These are phyloP conservation scores for Silvanus unidentatus DNA, from an alignment of 2,888 invertebrate species.

Conservation along the genomic window DNA sequence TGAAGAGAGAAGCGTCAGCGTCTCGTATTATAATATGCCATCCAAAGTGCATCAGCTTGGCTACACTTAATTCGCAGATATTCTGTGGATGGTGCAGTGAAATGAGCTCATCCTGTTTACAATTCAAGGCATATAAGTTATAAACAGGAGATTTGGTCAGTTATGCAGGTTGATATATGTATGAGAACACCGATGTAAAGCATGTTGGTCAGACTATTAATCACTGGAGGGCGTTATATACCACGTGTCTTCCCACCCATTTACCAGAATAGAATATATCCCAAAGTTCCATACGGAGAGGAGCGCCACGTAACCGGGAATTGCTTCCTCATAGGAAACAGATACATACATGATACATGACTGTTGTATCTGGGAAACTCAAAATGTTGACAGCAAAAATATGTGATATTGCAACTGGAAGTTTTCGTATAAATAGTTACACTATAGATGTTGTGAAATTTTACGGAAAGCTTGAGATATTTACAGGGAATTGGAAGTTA, in stretches of 20 bases:
- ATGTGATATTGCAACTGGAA: too few species aligned
- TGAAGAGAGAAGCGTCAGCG: too few species aligned
- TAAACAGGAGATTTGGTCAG: slow-evolving; percentile 33
- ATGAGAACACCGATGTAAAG: slow-evolving; percentile 36
- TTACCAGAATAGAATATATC: background rate
- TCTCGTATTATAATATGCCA: slow-evolving; percentile 2
- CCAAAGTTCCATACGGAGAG: too few species aligned
- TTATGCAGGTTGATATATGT: slow-evolving; percentile 23
- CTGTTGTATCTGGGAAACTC: too few species aligned
- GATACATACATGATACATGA: too few species aligned
- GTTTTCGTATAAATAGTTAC: too few species aligned
- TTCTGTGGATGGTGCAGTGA: background rate
- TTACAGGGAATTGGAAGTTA: too few species aligned
- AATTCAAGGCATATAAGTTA: slow-evolving; percentile 29
- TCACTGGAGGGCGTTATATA: slow-evolving; percentile 34
- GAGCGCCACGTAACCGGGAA: too few species aligned
- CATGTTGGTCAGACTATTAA: slow-evolving; percentile 36
- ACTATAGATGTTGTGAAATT: too few species aligned
- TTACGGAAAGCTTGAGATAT: too few species aligned
- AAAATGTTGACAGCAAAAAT: too few species aligned
- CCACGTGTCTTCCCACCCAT: slow-evolving; percentile 31
- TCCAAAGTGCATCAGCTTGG: background rate
- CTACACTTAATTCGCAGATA: slow-evolving; percentile 1
- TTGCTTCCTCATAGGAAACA: too few species aligned
- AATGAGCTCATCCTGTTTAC: slow-evolving; percentile 19